Base-by-base conservation (phyloP, 2,888 invertebrate species). In the Euzophera pinguis region DNA sequence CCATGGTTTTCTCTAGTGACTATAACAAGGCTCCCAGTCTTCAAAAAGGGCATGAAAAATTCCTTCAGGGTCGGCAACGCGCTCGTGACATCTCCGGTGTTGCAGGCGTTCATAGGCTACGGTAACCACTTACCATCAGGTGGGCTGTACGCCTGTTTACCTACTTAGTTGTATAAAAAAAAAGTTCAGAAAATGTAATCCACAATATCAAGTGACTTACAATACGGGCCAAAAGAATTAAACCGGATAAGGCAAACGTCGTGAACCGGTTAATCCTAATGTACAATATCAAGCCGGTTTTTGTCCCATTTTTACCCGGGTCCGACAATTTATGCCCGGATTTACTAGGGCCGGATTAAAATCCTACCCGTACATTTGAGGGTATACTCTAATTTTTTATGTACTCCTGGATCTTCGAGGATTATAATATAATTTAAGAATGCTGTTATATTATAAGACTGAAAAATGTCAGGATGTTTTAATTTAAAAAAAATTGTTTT, bases 241-340 rank as follows among this genome's bases (percentile, higher is more conserved):
- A 10, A 8, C 14, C 5, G 6, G 32, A 13, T n/a, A 50, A 41
- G 34, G 35, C 42, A 51, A 51, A 51, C 13, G 13, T 51, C 51
- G 45, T 38, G 41, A 10, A 12, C n/a, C 29, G 22, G 27, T 35
- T 41, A 53, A 51, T 51, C 51, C 42, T 22, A 6, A 12, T 37
- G 51, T 43, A 51, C 47, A 47, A 52, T 55, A 58, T 50, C 54
- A 42, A 60, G 58, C 62, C 60, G 60, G 53, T 43, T 55, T n/a
- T 57, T 54, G 55, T 56, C 53, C 62, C 55, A 63, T 63, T 68
- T 62, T 63, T 62, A 56, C 54, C 62, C 61, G 55, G 35, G 39
- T 49, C 56, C 54, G 56, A 60, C 63, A 63, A 71, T 69, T 69
- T 68, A 69, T 67, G 63, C 60, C 60, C 59, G 57, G 59, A 42